phyloP scores from a whole-genome alignment of 2,797 vertebrate species.

The Picus viridis region DNA sequence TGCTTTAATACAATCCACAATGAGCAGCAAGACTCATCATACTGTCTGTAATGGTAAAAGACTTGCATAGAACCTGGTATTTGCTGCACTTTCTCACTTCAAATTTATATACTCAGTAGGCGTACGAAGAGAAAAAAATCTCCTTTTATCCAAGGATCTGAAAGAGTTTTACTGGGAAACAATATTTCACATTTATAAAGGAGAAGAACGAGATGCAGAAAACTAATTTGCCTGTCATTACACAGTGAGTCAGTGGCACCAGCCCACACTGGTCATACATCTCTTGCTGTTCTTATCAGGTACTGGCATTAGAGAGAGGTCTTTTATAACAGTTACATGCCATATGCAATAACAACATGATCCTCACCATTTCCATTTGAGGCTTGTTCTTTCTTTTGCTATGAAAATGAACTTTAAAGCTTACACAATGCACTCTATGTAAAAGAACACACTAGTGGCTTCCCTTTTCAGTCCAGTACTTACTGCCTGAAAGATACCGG shows the following conservation, averaged over 20 bases:
- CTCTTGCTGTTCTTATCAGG: constrained; percentile 63
- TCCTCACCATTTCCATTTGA: constrained; percentile 10
- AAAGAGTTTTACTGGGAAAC: constrained; percentile 49
- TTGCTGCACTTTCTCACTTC: constrained; percentile 55
- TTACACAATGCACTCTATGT: constrained; percentile 7
- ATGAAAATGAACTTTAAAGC: constrained; percentile 17
- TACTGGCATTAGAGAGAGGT: constrained; percentile 45
- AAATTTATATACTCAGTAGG: constrained; percentile 57
- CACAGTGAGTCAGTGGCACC: constrained; percentile 68
- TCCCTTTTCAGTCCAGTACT: not conserved
- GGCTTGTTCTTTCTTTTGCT: not conserved
- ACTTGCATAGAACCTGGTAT: constrained; percentile 21
- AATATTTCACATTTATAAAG: constrained; percentile 60
- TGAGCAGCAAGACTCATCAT: not conserved
- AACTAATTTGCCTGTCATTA: constrained; percentile 73
- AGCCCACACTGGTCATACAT: constrained; percentile 71
- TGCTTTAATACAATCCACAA: not conserved
- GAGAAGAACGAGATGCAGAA: constrained; percentile 52
- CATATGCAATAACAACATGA: constrained; percentile 44
- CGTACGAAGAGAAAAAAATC: constrained; percentile 8
- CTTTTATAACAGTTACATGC: constrained; percentile 49
- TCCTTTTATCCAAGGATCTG: constrained; percentile 48
- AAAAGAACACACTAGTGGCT: not conserved
- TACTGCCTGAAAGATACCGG: not conserved
- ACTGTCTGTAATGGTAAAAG: not conserved